Evolutionary conservation across 2,797 vertebrate species (phyloP).

Genomic region (Hippopotamyrus pictus): DNA sequence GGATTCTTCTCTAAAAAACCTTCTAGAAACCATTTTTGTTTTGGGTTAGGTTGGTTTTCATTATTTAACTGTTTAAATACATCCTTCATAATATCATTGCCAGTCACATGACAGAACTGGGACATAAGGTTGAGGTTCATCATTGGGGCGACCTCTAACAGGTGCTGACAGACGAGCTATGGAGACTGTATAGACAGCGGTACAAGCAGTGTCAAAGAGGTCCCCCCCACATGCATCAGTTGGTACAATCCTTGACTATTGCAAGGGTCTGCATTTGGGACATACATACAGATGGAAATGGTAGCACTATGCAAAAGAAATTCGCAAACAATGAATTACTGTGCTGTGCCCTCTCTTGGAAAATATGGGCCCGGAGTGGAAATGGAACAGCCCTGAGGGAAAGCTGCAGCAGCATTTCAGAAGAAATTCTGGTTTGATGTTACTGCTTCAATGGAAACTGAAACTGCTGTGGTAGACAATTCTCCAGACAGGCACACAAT

Average conservation of each 20-base stretch:
- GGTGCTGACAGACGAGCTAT: not conserved
- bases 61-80: not conserved
- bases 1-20: not conserved
- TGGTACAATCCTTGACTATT: not conserved
- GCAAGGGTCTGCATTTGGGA: not conserved
- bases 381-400: slow-evolving; percentile 1
- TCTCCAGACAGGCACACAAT: not conserved
- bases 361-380: not conserved
- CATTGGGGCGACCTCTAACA: not conserved
- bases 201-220: not conserved
- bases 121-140: not conserved
- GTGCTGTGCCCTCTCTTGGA: not conserved
- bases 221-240: not conserved
- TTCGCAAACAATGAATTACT: not conserved
- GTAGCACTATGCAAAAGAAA: not conserved
- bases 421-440: slow-evolving; percentile 11
- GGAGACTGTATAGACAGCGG: not conserved
- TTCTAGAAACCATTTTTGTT: not conserved
- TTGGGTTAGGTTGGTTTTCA: not conserved
- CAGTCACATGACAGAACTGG: not conserved
- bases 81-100: not conserved
- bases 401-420: not conserved
- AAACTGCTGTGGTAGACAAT: not conserved
- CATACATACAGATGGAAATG: not conserved
- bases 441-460: slow-evolving; percentile 2